A percentile compares a stretch with the other conserved stretches of the same genome.
Evolutionary conservation across 2,888 invertebrate genomes (phyloP).

Genomic region (Oegoconia quadripuncta): DNA sequence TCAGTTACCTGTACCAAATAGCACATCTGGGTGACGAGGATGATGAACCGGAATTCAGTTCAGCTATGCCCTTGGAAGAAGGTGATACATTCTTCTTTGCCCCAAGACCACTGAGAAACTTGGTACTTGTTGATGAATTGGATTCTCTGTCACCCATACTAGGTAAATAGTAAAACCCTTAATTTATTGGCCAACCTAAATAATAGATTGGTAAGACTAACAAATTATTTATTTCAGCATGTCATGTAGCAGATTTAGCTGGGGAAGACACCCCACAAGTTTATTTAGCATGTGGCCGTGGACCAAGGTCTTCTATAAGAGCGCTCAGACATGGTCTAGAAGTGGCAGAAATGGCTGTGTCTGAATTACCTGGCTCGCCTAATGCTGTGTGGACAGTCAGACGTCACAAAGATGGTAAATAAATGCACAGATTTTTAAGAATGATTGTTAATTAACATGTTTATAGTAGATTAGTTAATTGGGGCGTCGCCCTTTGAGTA

Average conservation of each 20-base stretch:
- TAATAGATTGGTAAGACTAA: too few species aligned
- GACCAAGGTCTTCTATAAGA: constrained; percentile 94
- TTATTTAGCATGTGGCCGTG: constrained; percentile 97
- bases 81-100: constrained; percentile 99
- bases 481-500: neutral
- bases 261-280: constrained; percentile 99
- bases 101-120: constrained; percentile 93
- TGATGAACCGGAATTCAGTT: constrained; percentile 99
- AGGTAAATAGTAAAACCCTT: constrained; percentile 63
- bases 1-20: constrained; percentile 97
- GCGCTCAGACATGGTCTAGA: constrained; percentile 98
- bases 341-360: constrained; percentile 99
- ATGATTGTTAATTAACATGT: neutral
- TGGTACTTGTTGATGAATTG: constrained; percentile 97
- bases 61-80: constrained; percentile 98
- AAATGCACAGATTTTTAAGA: constrained; percentile 4
- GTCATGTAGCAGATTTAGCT: constrained; percentile 95
- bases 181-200: too few species aligned
- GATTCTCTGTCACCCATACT: constrained; percentile 97
- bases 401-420: constrained; percentile 96
- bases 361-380: constrained; percentile 99
- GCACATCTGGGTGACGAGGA: constrained; percentile 99
- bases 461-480: neutral
- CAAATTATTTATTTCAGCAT: constrained; percentile 78
- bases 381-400: constrained; percentile 99